Evolutionary conservation across 2,888 invertebrate genomes (phyloP).

Genomic region (Mellilla xanthometata): DNA sequence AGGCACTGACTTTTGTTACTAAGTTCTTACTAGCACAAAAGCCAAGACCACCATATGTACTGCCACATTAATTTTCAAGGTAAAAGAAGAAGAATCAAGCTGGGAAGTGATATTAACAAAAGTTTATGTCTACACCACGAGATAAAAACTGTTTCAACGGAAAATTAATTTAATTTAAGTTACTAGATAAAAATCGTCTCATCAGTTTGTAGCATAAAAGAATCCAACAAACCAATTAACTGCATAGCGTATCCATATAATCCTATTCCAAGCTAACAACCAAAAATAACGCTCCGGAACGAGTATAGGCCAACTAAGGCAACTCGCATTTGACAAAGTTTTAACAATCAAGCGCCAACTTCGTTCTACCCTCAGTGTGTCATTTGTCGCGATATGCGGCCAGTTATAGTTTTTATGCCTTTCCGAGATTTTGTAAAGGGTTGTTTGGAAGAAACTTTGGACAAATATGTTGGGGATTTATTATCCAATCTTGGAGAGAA

Average conservation of each 20-base stretch:
- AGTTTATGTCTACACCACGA: too few relatives aligned
- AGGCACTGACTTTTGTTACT: too few relatives aligned
- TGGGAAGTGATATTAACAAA: too few relatives aligned
- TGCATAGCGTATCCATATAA: background rate
- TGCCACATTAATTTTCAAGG: too few relatives aligned
- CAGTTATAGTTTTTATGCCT: slow-evolving; percentile 30
- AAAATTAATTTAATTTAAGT: too few relatives aligned
- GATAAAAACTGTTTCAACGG: too few relatives aligned
- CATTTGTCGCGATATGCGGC: slow-evolving; percentile 49
- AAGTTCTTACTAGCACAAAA: too few relatives aligned
- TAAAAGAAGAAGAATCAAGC: too few relatives aligned
- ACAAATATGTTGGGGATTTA: slow-evolving; percentile 16
- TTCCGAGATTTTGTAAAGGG: slow-evolving; percentile 21
- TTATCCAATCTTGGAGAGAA: slow-evolving; percentile 5
- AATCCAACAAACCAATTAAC: too few relatives aligned
- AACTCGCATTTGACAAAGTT: slow-evolving; percentile 49
- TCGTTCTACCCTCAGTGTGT: slow-evolving; percentile 47
- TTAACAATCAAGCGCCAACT: slow-evolving; percentile 61
- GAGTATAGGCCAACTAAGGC: slow-evolving; percentile 27
- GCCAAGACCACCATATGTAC: too few relatives aligned
- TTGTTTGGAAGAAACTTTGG: slow-evolving; percentile 19
- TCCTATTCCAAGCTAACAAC: slow-evolving; percentile 30
- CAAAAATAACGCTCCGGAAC: slow-evolving; percentile 30
- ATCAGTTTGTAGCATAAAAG: too few relatives aligned
- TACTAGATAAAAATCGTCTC: too few relatives aligned